Conservation (phyloP, 2,888 invertebrate genomes). For the Ischnus inquisitorius region DNA sequence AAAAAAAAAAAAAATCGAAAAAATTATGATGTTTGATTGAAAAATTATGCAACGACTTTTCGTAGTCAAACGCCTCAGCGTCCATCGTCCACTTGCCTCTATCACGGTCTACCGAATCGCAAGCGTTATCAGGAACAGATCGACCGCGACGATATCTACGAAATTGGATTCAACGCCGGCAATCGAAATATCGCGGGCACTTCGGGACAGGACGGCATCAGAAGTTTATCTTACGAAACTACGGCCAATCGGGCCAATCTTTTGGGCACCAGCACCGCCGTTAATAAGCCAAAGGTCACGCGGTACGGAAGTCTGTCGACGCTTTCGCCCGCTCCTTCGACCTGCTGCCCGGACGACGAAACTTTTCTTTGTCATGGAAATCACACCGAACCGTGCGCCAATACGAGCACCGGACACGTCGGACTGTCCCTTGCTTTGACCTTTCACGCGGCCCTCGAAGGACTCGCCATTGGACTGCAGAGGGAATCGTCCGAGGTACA, state of each 20-base stretch:
- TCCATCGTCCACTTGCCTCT: slow-evolving; percentile 23
- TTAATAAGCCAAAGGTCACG: slow-evolving; percentile 29
- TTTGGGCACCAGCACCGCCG: not conserved
- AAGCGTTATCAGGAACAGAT: slow-evolving; percentile 44
- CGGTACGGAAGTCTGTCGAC: slow-evolving; percentile 71
- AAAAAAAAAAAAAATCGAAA: not conserved
- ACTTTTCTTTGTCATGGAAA: slow-evolving; percentile 89
- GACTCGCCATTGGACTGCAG: slow-evolving; percentile 93
- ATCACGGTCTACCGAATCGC: slow-evolving; percentile 42
- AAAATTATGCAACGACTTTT: slow-evolving; percentile 5
- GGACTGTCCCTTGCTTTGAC: slow-evolving; percentile 91
- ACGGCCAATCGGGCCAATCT: slow-evolving; percentile 50
- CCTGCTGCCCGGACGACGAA: slow-evolving; percentile 83
- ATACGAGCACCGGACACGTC: slow-evolving; percentile 88
- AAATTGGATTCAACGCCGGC: slow-evolving; percentile 31
- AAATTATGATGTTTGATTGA: not conserved
- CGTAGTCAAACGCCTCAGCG: slow-evolving; percentile 20
- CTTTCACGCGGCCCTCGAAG: slow-evolving; percentile 93
- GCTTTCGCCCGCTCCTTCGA: slow-evolving; percentile 69
- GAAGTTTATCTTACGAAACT: slow-evolving; percentile 60
- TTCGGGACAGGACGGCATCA: slow-evolving; percentile 48
- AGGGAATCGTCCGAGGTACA: slow-evolving; percentile 88
- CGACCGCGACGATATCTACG: slow-evolving; percentile 46
- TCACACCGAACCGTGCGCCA: slow-evolving; percentile 89
- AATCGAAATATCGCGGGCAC: slow-evolving; percentile 54